Evolutionary conservation across 2,888 invertebrate species (phyloP).

Genomic region (Ectemnius lituratus): DNA sequence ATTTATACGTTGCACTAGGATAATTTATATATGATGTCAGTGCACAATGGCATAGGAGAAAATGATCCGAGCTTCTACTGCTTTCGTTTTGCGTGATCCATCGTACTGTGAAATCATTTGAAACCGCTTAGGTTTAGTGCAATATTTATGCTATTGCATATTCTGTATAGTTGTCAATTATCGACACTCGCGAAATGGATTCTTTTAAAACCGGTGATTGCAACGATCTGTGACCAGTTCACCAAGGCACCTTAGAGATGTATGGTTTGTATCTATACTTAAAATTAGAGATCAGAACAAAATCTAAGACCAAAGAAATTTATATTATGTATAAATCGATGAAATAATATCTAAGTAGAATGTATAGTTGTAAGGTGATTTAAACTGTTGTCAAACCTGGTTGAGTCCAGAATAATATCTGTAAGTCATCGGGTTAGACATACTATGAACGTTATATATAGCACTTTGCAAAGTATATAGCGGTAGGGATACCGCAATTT

Average conservation of each 20-base stretch:
- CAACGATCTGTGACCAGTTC: slow-evolving; percentile 54
- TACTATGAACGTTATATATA: slow-evolving; percentile 23
- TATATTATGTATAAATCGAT: slow-evolving; percentile 69
- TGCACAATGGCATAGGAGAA: slow-evolving; percentile 6
- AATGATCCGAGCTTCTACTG: neutral
- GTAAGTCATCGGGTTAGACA: slow-evolving; percentile 25
- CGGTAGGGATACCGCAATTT: slow-evolving; percentile 23
- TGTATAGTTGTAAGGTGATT: slow-evolving; percentile 30
- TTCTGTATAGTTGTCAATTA: slow-evolving; percentile 28
- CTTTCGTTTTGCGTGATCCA: slow-evolving; percentile 1
- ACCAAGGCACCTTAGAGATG: slow-evolving; percentile 39
- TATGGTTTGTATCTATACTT: slow-evolving; percentile 52
- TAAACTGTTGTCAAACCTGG: slow-evolving; percentile 24
- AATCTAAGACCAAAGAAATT: slow-evolving; percentile 73
- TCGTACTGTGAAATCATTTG: neutral
- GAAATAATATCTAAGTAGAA: slow-evolving; percentile 48
- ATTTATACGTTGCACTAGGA: neutral
- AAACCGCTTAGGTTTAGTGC: slow-evolving; percentile 33
- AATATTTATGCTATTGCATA: slow-evolving; percentile 30
- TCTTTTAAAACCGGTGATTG: slow-evolving; percentile 45
- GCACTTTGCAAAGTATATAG: slow-evolving; percentile 31
- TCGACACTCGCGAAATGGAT: slow-evolving; percentile 17
- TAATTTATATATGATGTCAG: slow-evolving; percentile 3
- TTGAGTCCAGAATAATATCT: slow-evolving; percentile 36
- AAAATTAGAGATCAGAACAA: slow-evolving; percentile 48